Evolutionary conservation across 2,797 vertebrate genomes (phyloP), one percentile per base, ranked within the genome.

Genomic region (Arrhamphus sclerolepis): DNA sequence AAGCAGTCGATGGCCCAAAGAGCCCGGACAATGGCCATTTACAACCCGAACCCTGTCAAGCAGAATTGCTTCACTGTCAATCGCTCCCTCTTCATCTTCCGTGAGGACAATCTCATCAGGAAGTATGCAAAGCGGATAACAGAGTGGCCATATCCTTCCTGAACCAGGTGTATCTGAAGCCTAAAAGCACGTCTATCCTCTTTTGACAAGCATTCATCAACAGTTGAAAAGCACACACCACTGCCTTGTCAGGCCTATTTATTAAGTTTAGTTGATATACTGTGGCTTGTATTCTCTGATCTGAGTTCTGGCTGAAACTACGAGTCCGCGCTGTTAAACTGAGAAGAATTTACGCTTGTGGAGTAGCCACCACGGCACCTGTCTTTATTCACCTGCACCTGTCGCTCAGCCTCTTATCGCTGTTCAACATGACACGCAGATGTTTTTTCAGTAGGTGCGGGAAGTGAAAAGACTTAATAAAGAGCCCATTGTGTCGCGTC

Each of bases 11-110:
- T 98, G 95, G 97, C 97, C 75, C 97, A 99, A 85, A 91, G 97
- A 86, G 97, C 97, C 82, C 89, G 97, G 86, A 99, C 97, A 50
- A 99, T 99, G 97, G 97, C 97, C 84, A 93, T 99, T 58, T 99
- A 99, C 92, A 99, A 99, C 90, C 97, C 97, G 50, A 99, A 97
- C 83, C 97, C 97, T 8, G 96, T 97, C 92, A 96, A 96, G 83
- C 97, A 98, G 89, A 99, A 97, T 95, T 98, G 97, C 92, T 85
- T 98, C 88, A 98, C 97, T 26, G 95, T 98, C 93, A 99, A 99
- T 94, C 94, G 97, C 85, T 98, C 97, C 79, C 94, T 99, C 83
- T 99, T 98, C 94, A 93, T 99, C 93, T 99, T 99, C 91, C 95
- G 96, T 66, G 97, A 99, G 90, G 97, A 99, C 93, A 99, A 99